Evolutionary conservation across 92 coral and sea anemone species (phyloP).

Genomic region (Siderastrea siderea): DNA sequence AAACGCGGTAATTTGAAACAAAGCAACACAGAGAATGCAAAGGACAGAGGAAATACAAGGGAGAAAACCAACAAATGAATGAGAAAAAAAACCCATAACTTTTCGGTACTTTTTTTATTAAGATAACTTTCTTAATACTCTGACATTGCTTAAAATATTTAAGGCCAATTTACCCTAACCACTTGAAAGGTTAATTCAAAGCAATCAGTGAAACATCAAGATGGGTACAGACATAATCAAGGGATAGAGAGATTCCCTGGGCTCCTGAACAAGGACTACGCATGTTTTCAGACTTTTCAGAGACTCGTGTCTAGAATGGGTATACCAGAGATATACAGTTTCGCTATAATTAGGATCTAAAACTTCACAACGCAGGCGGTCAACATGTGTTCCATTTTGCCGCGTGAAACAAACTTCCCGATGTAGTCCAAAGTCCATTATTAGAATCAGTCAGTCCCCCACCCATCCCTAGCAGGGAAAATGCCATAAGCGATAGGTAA

Average conservation of each 20-base stretch:
- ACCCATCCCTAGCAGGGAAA: not conserved
- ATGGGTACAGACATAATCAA: not conserved
- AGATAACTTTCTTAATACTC: not conserved
- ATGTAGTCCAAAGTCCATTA: too few relatives aligned
- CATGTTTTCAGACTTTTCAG: not conserved
- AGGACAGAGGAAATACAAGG: not conserved
- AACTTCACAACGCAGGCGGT: constrained; percentile 12
- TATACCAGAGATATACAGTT: not conserved
- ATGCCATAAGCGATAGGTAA: too few relatives aligned
- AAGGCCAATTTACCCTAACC: not conserved
- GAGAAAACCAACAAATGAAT: not conserved
- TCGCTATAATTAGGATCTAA: not conserved
- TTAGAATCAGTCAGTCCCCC: not conserved
- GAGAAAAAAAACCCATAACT: not conserved
- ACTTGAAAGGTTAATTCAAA: constrained; percentile 15
- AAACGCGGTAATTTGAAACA: constrained; percentile 8
- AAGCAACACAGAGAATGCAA: not conserved
- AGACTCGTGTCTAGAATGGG: not conserved
- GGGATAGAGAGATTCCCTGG: not conserved
- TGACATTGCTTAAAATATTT: not conserved
- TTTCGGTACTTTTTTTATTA: not conserved
- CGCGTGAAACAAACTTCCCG: too few relatives aligned
- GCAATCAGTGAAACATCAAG: not conserved
- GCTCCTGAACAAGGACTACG: not conserved
- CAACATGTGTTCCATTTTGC: not conserved